Conservation (phyloP, 2,113 vertebrate species). For the Percina caprodes region DNA sequence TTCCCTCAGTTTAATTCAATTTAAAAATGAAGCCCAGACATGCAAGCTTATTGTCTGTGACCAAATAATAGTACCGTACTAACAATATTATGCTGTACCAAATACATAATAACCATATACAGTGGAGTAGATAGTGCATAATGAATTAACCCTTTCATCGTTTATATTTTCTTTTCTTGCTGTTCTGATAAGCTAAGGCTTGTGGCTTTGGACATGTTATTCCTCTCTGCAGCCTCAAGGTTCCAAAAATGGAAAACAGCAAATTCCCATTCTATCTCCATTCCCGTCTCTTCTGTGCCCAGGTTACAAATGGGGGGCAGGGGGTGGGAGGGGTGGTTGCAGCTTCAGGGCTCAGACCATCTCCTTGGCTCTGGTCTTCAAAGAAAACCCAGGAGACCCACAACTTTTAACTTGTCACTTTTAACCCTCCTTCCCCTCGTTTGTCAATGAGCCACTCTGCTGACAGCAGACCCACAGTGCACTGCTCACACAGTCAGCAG, state of each 20-base stretch:
- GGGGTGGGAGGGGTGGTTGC: background rate
- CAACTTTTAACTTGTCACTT: constrained; percentile 32
- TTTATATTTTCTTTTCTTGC: constrained; percentile 11
- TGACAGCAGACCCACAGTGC: constrained; percentile 66
- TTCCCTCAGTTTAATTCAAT: background rate
- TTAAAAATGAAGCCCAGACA: background rate
- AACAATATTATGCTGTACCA: constrained; percentile 8
- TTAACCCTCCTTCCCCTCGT: constrained; percentile 69
- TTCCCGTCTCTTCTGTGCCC: background rate
- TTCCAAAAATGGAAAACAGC: constrained; percentile 35
- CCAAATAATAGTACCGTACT: constrained; percentile 24
- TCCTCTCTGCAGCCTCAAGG: constrained; percentile 15
- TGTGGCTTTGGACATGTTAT: constrained; percentile 33
- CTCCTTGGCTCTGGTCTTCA: constrained; percentile 51
- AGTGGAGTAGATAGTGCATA: background rate
- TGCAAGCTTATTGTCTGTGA: constrained; percentile 1
- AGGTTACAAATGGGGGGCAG: constrained; percentile 15
- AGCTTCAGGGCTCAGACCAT: constrained; percentile 37
- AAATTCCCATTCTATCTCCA: constrained; percentile 11
- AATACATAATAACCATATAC: constrained; percentile 19
- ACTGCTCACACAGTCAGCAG: constrained; percentile 38
- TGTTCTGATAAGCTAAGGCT: constrained; percentile 17
- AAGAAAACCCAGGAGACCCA: constrained; percentile 51
- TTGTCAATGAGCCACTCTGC: constrained; percentile 49
- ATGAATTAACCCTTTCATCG: constrained; percentile 25